Conservation (phyloP, 1,140 invertebrate species). For the Camponotus floridanus region DNA sequence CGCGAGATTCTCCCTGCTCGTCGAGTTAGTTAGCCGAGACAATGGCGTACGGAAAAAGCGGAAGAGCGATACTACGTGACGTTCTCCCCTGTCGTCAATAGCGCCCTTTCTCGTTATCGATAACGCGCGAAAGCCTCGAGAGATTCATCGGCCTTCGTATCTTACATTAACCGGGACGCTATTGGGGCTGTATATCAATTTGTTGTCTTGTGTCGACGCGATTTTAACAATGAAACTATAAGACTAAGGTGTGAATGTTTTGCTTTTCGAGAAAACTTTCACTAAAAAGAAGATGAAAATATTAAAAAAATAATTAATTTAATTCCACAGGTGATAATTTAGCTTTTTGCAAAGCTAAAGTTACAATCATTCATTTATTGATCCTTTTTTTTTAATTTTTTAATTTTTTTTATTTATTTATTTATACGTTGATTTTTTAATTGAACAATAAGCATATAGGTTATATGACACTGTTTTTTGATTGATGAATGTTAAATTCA, state of each 20-base stretch:
- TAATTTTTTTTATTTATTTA: too few species aligned
- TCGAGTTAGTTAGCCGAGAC: slow-evolving; percentile 29
- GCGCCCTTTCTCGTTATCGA: slow-evolving; percentile 45
- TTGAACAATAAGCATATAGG: neutral
- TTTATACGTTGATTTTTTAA: neutral
- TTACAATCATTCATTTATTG: neutral
- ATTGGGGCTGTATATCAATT: too few species aligned
- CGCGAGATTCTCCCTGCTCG: slow-evolving; percentile 20
- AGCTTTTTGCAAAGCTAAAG: too few species aligned
- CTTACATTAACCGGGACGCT: neutral
- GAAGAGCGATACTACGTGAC: slow-evolving; percentile 42
- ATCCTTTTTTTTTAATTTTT: too few species aligned
- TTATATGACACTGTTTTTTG: neutral
- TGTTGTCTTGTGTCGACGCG: neutral
- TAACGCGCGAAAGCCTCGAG: slow-evolving; percentile 20
- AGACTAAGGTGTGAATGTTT: too few species aligned
- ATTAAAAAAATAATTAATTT: neutral
- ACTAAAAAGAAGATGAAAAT: neutral
- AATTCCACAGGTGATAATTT: too few species aligned
- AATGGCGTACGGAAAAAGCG: slow-evolving; percentile 46
- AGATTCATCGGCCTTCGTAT: neutral
- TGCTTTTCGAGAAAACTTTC: neutral
- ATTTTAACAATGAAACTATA: neutral
- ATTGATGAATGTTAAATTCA: neutral
- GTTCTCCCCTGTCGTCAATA: slow-evolving; percentile 18